Percentiles rank a stretch among this genome's conserved stretches.
Conservation (phyloP, 2,888 invertebrate genomes). For the Trilocha varians region DNA sequence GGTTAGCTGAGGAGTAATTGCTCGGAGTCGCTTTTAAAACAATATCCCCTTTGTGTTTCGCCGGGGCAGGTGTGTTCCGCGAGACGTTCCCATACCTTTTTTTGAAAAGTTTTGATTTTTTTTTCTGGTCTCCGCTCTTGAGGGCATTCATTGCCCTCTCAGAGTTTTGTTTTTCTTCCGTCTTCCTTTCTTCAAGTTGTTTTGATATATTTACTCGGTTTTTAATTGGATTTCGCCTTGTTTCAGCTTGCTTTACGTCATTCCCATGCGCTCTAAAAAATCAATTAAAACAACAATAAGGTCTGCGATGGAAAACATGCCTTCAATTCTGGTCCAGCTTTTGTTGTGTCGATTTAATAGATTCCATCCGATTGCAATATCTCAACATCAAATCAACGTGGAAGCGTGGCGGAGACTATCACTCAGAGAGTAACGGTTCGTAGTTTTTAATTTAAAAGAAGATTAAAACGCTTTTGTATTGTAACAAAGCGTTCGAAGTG, state of each 20-base stretch:
- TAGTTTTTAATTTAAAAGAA: constrained; percentile 34
- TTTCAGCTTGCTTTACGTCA: constrained; percentile 40
- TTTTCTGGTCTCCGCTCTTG: constrained; percentile 33
- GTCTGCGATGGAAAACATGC: constrained; percentile 47
- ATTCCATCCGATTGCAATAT: constrained; percentile 49
- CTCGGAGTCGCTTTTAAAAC: constrained; percentile 63
- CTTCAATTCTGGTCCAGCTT: constrained; percentile 35
- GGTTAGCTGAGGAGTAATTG: constrained; percentile 53
- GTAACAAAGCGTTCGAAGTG: too few species aligned
- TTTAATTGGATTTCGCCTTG: constrained; percentile 52
- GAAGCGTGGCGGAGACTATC: constrained; percentile 42
- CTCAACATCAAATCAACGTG: constrained; percentile 57
- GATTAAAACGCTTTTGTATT: too few species aligned
- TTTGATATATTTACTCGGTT: constrained; percentile 54
- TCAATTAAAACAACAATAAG: constrained; percentile 56
- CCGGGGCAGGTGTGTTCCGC: constrained; percentile 64
- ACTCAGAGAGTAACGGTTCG: constrained; percentile 49
- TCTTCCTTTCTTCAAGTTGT: constrained; percentile 53
- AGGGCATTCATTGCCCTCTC: constrained; percentile 48
- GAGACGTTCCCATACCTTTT: constrained; percentile 44
- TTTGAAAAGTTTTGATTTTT: constrained; percentile 46
- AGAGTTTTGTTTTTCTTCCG: constrained; percentile 64
- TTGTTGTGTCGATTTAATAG: constrained; percentile 59
- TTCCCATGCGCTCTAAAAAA: constrained; percentile 40
- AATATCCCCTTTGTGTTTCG: constrained; percentile 64